A percentile compares a stretch with the other conserved stretches of the same genome.
phyloP scores from a whole-genome alignment of 2,113 vertebrate genomes.

The Austrofundulus limnaeus region DNA sequence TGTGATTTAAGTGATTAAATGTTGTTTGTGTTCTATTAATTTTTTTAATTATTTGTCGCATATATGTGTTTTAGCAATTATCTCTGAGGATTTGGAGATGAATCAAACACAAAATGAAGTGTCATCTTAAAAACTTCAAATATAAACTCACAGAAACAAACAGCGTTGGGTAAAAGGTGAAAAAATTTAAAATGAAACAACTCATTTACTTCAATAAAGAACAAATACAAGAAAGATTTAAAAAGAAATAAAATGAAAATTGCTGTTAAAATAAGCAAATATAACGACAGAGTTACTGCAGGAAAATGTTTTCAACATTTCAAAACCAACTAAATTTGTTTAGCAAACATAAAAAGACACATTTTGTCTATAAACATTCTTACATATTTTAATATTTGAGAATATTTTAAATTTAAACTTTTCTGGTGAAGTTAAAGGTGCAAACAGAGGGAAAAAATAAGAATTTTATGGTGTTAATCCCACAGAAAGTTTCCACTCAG shows the following conservation, averaged over 20 bases:
- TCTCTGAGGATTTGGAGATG: background rate
- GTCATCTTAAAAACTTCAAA: slow-evolving; percentile 32
- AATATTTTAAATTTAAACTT: no score
- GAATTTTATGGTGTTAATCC: no score
- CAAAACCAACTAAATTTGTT: background rate
- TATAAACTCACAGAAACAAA: slow-evolving; percentile 27
- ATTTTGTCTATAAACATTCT: no score
- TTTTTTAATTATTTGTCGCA: no score
- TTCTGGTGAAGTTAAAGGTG: no score
- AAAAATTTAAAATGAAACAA: slow-evolving; percentile 26
- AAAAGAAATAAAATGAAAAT: slow-evolving; percentile 15
- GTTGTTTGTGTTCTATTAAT: no score
- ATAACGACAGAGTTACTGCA: background rate
- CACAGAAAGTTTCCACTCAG: slow-evolving; percentile 19
- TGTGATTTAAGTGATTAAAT: no score
- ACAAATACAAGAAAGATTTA: slow-evolving; percentile 29
- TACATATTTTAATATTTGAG: no score
- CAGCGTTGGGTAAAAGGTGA: slow-evolving; percentile 5
- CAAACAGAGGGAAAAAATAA: background rate
- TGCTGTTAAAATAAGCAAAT: slow-evolving; percentile 10
- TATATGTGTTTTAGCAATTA: no score
- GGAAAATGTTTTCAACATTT: no score
- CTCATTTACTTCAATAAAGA: slow-evolving; percentile 26
- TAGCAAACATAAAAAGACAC: background rate
- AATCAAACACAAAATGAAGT: background rate